Conservation (phyloP, 1,140 invertebrate genomes). For the Aphis craccivora region DNA sequence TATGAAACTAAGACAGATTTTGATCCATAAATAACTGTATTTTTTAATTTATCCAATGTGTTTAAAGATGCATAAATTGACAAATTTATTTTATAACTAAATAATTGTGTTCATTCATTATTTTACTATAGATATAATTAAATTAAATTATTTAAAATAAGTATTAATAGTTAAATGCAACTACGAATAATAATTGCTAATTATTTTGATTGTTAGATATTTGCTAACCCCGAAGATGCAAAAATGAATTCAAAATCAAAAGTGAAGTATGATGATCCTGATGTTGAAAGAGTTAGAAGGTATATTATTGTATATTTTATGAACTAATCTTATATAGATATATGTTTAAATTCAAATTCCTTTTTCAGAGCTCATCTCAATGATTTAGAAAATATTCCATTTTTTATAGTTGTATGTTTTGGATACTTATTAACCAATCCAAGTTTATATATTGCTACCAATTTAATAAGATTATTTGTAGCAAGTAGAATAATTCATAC, state of each 20-base stretch:
- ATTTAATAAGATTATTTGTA: conserved; percentile 70
- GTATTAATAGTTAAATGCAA: neutral
- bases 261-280: conserved; percentile 66
- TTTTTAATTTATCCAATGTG: neutral
- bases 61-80: neutral
- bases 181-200: neutral
- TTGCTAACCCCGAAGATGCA: conserved; percentile 70
- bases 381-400: conserved; percentile 75
- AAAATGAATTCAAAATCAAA: conserved; percentile 64
- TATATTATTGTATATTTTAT: conserved; percentile 58
- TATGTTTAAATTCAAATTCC: conserved; percentile 32
- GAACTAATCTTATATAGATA: neutral
- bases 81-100: neutral
- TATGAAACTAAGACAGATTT: too few species aligned
- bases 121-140: neutral
- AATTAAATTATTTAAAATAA: neutral
- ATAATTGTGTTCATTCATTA: neutral
- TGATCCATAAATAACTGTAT: neutral
- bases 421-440: conserved; percentile 72
- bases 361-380: conserved; percentile 72
- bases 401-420: conserved; percentile 70
- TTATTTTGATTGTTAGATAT: conserved; percentile 65
- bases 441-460: conserved; percentile 65
- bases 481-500: conserved; percentile 70
- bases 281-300: conserved; percentile 69